Evolutionary conservation across 2,113 vertebrate species (phyloP).

Genomic region (Tamias sibiricus): DNA sequence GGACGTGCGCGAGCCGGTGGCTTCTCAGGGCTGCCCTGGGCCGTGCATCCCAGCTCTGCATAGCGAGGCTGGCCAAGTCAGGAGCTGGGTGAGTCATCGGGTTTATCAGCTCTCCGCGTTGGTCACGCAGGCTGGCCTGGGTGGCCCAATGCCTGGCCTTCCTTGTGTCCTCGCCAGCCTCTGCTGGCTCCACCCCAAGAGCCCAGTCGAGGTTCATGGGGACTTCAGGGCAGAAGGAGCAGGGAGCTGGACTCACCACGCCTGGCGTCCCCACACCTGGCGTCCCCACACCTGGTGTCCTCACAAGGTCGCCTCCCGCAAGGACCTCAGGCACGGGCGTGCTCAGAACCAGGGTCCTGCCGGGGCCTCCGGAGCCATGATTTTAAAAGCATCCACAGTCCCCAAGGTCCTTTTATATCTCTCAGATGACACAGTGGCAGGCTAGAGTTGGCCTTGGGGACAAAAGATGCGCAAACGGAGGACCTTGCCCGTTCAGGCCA

Average conservation of each 20-base stretch:
- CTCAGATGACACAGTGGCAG: accelerated
- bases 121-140: not conserved
- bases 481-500: not conserved
- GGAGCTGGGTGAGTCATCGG: no score
- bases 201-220: accelerated
- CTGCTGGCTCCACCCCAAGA: not conserved
- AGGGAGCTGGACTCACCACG: not conserved
- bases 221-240: not conserved
- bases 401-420: not conserved
- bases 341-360: no score
- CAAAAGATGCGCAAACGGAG: no score
- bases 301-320: not conserved
- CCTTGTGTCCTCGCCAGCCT: not conserved
- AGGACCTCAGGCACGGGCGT: accelerated
- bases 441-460: accelerated
- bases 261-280: accelerated
- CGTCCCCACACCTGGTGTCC: accelerated
- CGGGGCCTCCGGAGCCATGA: not conserved
- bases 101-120: no score
- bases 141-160: not conserved
- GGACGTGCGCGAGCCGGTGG: no score
- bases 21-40: not conserved
- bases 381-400: no score
- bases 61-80: accelerated
- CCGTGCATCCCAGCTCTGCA: not conserved